Base-by-base conservation (phyloP, 2,888 invertebrate genomes). In the Rhamnusium bicolor region DNA sequence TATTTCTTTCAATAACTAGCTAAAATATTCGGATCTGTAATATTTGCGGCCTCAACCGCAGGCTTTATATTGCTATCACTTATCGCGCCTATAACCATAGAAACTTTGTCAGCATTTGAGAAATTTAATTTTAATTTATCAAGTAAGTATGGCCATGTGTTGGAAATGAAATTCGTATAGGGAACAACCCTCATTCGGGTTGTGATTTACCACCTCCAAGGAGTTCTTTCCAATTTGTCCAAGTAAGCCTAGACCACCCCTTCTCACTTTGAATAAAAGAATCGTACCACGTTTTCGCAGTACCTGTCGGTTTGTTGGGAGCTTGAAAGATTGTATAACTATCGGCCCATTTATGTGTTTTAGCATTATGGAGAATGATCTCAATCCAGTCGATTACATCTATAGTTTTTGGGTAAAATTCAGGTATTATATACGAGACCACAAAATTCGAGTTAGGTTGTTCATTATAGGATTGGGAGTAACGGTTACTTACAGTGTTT, bases 111-210 rank as follows among this genome's bases (percentile, higher is more conserved):
- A 14, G n/a, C 24, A 2, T 40, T 27, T 2, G 58, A 58, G 16
- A 60, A 60, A 68, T 58, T 68, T 49, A 32, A 46, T 16, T 32
- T 14, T 47, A 60, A 49, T 29, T 68, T 68, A 60, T 68, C 18
- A 18, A 58, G 47, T 68, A 18, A 58, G 47, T 68, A 58, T 68
- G 10, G 46, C 58, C 12, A 68, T 49, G 56, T 67, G 67, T 40
- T 67, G 14, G 7, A 47, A 67, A 56, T 67, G 67, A 47, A 67
- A 67, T 12, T 67, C 56, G 10, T 67, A 46, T 16, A 67, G 24
- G n/a, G 56, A 56, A 40, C 7, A 40, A n/a, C 56, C 67, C 53
- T 21, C 46, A 40, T 47, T 32, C 12, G 68, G 60, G 14, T 14
- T 68, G 47, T 67, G 67, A 21, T 40, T 21, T 14, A n/a, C 62